A percentile compares a stretch with the other conserved stretches of the same genome.
Conservation (phyloP, 1,140 invertebrate species). For the Vollenhovia emeryi region DNA sequence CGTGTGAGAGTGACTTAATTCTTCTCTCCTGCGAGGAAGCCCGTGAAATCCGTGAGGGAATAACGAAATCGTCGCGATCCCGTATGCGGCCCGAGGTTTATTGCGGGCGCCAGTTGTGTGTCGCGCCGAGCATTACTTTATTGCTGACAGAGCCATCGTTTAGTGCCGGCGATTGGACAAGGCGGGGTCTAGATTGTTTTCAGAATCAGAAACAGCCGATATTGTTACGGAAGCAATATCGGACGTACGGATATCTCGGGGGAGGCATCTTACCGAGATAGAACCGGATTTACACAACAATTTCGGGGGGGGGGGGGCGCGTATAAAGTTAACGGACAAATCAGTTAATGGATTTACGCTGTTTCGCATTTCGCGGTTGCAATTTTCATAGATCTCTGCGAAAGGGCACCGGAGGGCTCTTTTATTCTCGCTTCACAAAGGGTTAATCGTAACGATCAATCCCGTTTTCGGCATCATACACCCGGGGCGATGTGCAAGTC, state of each 20-base stretch:
- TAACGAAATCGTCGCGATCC: conserved; percentile 34
- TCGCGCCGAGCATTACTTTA: conserved; percentile 13
- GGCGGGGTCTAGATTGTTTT: background rate
- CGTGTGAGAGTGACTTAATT: conserved; percentile 41
- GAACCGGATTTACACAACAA: background rate
- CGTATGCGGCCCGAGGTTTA: conserved; percentile 41
- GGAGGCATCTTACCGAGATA: background rate
- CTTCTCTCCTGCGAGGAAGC: conserved; percentile 7
- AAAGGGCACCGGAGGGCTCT: background rate
- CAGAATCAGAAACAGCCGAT: conserved; percentile 24
- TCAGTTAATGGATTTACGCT: background rate
- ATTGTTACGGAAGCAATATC: background rate
- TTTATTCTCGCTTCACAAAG: background rate
- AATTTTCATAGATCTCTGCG: background rate
- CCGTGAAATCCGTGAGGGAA: conserved; percentile 33
- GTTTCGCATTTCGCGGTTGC: background rate
- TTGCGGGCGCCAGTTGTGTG: conserved; percentile 49
- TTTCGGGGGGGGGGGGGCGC: background rate
- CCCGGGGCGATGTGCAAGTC: conserved; percentile 3
- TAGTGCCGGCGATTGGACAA: conserved; percentile 3
- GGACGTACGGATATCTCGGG: background rate
- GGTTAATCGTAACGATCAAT: conserved; percentile 7
- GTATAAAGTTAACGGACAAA: background rate
- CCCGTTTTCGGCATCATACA: background rate
- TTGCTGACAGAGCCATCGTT: conserved; percentile 9